Evolutionary conservation across 2,113 vertebrate species (phyloP), one percentile per base, ranked within the genome.

Genomic region (Pampusana beccarii): DNA sequence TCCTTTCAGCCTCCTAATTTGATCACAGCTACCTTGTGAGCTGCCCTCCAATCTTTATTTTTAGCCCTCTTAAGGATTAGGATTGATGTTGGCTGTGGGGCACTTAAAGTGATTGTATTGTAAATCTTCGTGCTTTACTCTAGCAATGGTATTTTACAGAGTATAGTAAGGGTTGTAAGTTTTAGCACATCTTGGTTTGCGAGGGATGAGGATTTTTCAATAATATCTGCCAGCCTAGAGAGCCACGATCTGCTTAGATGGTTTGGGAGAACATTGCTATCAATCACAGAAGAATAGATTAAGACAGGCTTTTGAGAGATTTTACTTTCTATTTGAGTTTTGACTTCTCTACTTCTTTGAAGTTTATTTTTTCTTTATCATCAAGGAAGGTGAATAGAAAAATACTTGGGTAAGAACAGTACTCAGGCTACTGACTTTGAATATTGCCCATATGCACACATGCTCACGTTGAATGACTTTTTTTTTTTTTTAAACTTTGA

Each of bases 11-110:
- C 98, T 98, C 98, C 98, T 98, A 98, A 99, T 98, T 99, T 99
- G 99, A 98, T 98, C 98, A 98, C 98, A 97, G 98, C 98, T 99
- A 99, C 99, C 99, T 99, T 99, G 98, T 98, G 98, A 99, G 98
- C 98, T 98, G 98, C 98, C 98, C 98, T 98, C 98, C 98, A 98
- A 98, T 99, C 99, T 99, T 99, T 99, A 99, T 99, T 99, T 99
- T 99, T 99, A 99, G 99, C 98, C 99, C 99, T 99, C 98, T 99
- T 99, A 99, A 99, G 99, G 99, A 99, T 99, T 99, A 99, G 99
- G 99, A 99, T 99, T 99, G 99, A 99, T 99, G 99, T 99, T 98
- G 99, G 99, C 99, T 99, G 98, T 98, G 98, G 98, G 98, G 99
- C 99, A 99, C 99, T 99, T 99, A 99, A 98, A 99, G 99, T 99